Base-by-base conservation (phyloP, 1,140 invertebrate genomes). In the Drosophila pseudoananassae region DNA sequence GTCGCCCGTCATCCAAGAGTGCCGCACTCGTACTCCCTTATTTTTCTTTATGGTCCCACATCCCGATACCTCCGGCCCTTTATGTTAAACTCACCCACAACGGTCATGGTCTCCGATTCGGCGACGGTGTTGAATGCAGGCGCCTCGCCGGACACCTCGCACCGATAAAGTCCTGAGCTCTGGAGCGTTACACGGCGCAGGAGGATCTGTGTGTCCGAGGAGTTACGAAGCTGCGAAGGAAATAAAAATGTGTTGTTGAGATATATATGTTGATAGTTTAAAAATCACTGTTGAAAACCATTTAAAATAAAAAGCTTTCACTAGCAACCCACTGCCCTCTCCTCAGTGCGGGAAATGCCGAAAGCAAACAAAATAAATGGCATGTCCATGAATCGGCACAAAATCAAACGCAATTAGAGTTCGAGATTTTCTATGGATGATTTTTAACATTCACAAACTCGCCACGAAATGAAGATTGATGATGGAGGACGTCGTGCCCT, bases 141-240 rank as follows among this genome's bases (percentile, higher is more conserved):
- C 45, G 95, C 95, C 91, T 97, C 96, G 8, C 95, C 96, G 8
- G 95, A 96, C 59, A 96, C 95, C 91, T 96, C 96, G 90, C 96
- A 97, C 78, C 95, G 93, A 92, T 96, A 97, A 14, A 94, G 91
- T 55, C 96, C 96, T 20, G 94, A 94, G 64, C 94, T 95, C 74
- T 94, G 93, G 27, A 96, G 92, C 63, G 95, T 94, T 45, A 97
- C 94, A 55, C 94, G 94, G 68, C 93, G 93, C 52, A 97, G 91
- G 56, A 94, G 93, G 9, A 97, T 95, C 87, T 93, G 93, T 64
- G 92, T 94, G 55, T 95, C 94, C 56, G 94, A 94, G 5, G 95
- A 96, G 80, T 95, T 94, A 76, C 94, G 93, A 70, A 95, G 90
- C 95, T 95, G 93, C 20, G 93, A 93, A 72, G 80, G 5, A 55